phyloP scores from a whole-genome alignment of 2,888 invertebrate species.

The Ditula angustiorana region DNA sequence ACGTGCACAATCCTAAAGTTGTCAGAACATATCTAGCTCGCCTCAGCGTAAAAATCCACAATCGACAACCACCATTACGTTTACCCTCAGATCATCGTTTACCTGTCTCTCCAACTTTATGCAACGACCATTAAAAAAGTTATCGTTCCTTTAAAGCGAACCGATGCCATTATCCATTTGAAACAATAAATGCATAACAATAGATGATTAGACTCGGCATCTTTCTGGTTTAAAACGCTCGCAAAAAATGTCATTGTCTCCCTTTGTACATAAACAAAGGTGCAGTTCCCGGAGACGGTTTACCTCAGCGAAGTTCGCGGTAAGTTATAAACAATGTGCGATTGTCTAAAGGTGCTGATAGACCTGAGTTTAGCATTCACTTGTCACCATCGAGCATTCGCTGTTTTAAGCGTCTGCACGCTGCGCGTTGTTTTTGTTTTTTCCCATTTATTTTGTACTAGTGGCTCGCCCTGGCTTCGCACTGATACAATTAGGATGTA shows the following conservation, averaged over 20 bases:
- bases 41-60: too few relatives aligned
- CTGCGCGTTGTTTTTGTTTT: too few relatives aligned
- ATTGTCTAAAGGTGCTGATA: constrained; percentile 54
- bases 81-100: too few relatives aligned
- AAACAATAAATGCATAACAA: constrained; percentile 33
- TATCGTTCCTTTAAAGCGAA: constrained; percentile 9
- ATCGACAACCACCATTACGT: too few relatives aligned
- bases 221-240: constrained; percentile 49
- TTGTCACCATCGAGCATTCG: too few relatives aligned
- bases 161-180: constrained; percentile 21
- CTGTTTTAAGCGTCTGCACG: background rate
- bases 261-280: constrained; percentile 70
- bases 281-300: constrained; percentile 68
- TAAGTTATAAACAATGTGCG: constrained; percentile 69
- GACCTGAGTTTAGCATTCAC: background rate
- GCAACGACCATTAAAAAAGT: constrained; percentile 7
- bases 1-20: too few relatives aligned
- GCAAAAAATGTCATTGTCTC: constrained; percentile 71
- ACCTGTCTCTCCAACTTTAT: background rate
- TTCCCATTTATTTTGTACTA: too few relatives aligned
- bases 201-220: constrained; percentile 30
- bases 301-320: constrained; percentile 61
- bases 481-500: too few relatives aligned
- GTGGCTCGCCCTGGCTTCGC: too few relatives aligned
- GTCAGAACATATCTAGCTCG: too few relatives aligned